Base-by-base conservation (phyloP, 2,888 invertebrate genomes). In the Lithophane leautieri region DNA sequence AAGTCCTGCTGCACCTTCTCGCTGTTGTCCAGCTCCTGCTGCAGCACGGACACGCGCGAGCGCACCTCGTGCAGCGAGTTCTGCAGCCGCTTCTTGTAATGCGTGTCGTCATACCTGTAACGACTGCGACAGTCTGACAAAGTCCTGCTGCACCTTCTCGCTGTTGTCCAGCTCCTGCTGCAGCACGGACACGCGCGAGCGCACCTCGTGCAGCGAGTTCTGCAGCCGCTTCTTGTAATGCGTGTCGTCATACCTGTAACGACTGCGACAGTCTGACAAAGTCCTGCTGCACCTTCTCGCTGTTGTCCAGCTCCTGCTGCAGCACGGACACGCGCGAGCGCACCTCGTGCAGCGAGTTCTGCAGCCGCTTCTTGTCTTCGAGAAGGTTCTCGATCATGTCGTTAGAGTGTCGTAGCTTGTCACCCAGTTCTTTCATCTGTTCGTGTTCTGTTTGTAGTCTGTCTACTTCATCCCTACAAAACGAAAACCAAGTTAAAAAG, bases 1-100 rank as follows among this genome's bases (percentile, higher is more conserved):
- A 99, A 99, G 97, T 99, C 99, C 94, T 99, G 98, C 94, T 99
- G 99, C 83, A 99, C 99, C 85, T 98, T 98, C 97, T 99, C 99
- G 91, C 99, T 99, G 92, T 98, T 99, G 93, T 99, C 98, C 78
- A 99, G 95, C 90, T 99, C 99, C 89, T 98, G 98, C 93, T 99
- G 98, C 78, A 99, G 97, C 80, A 98, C 98, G 67, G 97, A 97
- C 70, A 98, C 97, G 89, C 98, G 97, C 40, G 97, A 95, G 87
- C 97, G 97, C 85, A 98, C 95, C 92, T 98, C 98, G 47, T 79
- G 74, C 81, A 88, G 90, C 75, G 95, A 94, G 42, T 19, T 25
- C 19, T 25, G 12, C 42, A 28, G 8, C 25, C 44, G 12, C 12
- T 44, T 47, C 0, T 66, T 50, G 22, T 65, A 8, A 25, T 3